Evolutionary conservation across 2,888 invertebrate genomes (phyloP), one percentile per base, ranked within the genome.

Genomic region (Troides aeacus): DNA sequence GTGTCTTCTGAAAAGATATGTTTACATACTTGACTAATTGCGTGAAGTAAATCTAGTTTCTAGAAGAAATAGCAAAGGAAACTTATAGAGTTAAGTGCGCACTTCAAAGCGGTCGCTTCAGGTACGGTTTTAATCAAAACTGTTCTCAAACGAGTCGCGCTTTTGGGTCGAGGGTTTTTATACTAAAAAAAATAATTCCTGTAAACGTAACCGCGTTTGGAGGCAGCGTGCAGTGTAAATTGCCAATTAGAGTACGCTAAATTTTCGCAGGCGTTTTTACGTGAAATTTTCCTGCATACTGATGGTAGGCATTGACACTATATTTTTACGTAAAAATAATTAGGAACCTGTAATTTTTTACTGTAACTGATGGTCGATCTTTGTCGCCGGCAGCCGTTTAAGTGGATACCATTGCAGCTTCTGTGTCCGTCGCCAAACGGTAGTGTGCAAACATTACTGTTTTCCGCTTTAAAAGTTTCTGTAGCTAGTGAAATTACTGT

Each of bases 161-260:
- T 69, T 64, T 69, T 64, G 56, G 69, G 64, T 64, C 64, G 64
- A 69, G 69, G 64, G 64, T 36, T 64, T 15, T 30, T 24, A 42
- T 56, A 24, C 57, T 36, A 56, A 64, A 69, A 64, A 64, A 39
- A 39, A 39, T 42, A 64, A 64, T 61, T 68, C 42, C 30, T 64
- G 30, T 56, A 62, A 69, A 61, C 6, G 42, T 56, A 42, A 46
- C 62, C 42, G 46, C 21, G 42, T 18, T 24, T 30, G 21, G 8
- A n/a, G 61, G 21, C n/a, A 36, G 18, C 1, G 57, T 59, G 10
- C 59, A 18, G 58, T 60, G 67, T 46, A 65, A 68, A 69, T 69
- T 64, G 69, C 56, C 69, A 69, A 69, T 69, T 69, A 69, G 64
- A 61, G 21, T 61, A n/a, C 56, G 57, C 64, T 30, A 68, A 60